Base-by-base conservation (phyloP, 2,888 invertebrate genomes). In the Hyles lineata region DNA sequence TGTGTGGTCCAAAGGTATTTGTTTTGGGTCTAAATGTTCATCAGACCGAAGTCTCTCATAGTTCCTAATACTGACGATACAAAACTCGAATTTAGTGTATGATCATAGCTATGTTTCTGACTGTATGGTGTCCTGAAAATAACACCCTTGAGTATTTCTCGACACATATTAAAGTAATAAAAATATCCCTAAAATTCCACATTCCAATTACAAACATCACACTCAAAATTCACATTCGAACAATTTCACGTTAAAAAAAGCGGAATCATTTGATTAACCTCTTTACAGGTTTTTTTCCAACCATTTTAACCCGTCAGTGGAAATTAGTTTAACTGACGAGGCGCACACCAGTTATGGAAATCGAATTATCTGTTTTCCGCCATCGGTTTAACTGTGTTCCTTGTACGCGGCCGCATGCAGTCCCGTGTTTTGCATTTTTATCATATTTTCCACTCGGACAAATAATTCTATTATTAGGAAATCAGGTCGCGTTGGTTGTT, bases 311-410 rank as follows among this genome's bases (percentile, higher is more conserved):
- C 87, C 85, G 89, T 90, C 89, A 87, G 81, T 79, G 77, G 80
- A 88, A 93, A 92, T 92, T 88, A 89, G 87, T 87, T 92, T 92
- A 91, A 83, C 87, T 84, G 81, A 81, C 86, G 84, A 88, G 87
- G 90, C 82, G 82, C 85, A 89, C 90, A 90, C 90, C 89, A 90
- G 91, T 92, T 93, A 93, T 92, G 92, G 90, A 92, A 92, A 93
- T 93, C 79, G 83, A 90, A 89, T 93, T 92, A 93, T 92, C 91
- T 89, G 92, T 92, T 91, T 91, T 87, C 85, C 90, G 89, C 82
- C 90, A 92, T 89, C 90, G 92, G 85, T 92, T 90, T 92, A 92
- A 92, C 92, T 89, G 86, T 87, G 90, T 92, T 91, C 90, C 92
- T 92, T 90, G 83, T 80, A 77, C 76, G 79, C 79, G 82, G 85